Percentiles rank a stretch among this genome's conserved stretches.
Evolutionary conservation across 2,888 invertebrate genomes (phyloP).

Genomic region (Trichopoda pennipes): DNA sequence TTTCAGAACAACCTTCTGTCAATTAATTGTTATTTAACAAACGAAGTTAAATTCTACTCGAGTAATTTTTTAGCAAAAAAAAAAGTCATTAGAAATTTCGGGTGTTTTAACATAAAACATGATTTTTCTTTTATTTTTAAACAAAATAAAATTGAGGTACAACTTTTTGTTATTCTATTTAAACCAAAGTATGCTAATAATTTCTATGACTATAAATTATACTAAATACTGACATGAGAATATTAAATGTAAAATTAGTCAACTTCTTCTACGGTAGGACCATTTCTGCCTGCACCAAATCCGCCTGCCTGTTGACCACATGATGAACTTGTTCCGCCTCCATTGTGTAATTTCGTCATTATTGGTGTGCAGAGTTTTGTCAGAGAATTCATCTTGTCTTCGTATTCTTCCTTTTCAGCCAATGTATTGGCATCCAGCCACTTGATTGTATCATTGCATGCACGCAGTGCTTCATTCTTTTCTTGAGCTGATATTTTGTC

Average conservation of each 20-base stretch:
- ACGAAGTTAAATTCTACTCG: no score
- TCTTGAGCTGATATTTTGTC: slow-evolving; percentile 84
- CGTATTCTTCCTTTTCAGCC: slow-evolving; percentile 88
- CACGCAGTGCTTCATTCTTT: slow-evolving; percentile 85
- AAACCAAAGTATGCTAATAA: no score
- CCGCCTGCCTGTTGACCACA: slow-evolving; percentile 83
- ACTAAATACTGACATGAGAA: no score
- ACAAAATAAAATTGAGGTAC: background rate
- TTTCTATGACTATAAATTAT: background rate
- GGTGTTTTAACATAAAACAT: slow-evolving; percentile 40
- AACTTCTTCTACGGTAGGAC: slow-evolving; percentile 75
- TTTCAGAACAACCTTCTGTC: no score
- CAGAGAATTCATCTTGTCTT: slow-evolving; percentile 79
- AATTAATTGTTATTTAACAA: no score
- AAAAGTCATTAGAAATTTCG: no score
- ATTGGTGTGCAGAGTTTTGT: slow-evolving; percentile 78
- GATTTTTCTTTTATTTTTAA: background rate
- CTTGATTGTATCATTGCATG: slow-evolving; percentile 84
- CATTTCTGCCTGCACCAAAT: slow-evolving; percentile 82
- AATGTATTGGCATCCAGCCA: slow-evolving; percentile 89
- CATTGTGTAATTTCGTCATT: slow-evolving; percentile 81
- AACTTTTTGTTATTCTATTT: background rate
- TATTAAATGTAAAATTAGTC: slow-evolving; percentile 69
- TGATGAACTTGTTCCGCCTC: slow-evolving; percentile 82
- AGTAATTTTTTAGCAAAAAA: no score